Base-by-base conservation (phyloP, 1,140 invertebrate genomes). In the Polypedilum pembai region DNA sequence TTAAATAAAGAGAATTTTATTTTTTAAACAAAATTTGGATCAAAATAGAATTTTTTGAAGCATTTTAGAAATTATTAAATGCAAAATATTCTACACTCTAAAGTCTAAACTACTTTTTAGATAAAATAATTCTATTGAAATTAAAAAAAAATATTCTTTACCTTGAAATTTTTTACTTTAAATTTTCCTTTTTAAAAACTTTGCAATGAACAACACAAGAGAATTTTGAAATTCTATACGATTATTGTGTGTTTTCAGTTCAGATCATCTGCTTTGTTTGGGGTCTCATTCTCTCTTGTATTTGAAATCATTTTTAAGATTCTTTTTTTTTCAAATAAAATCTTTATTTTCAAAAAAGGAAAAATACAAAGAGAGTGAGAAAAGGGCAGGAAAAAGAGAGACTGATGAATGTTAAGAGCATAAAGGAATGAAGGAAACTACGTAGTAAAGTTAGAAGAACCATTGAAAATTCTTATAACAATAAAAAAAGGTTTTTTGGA, bases 351-450 rank as follows among this genome's bases (percentile, higher is more conserved):
- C 45, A 56, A n/a, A n/a, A 12, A n/a, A 56, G 4, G 12, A 56
- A 56, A 12, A 56, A 8, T 15, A 45, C 41, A 45, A 56, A 56
- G n/a, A 56, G 15, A 56, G 45, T 12, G 45, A 12, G 12, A 12
- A n/a, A 56, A 56, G 45, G 45, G 45, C 45, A 56, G 45, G n/a
- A 56, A 69, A 69, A 18, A 69, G 20, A 69, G 17, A 69, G 65
- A 21, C 65, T 69, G 65, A 69, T 69, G 65, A 69, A 69, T 69
- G 17, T 69, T 69, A 18, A 69, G 65, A 18, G 17, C 65, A 69
- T 69, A 69, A 69, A 69, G 65, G 65, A 69, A 69, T 69, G 17
- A 18, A 69, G 20, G 17, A 69, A 69, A 69, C 17, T 69, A 21
- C 65, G 65, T 69, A 18, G 65, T 21, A 69, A 18, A 18, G 18